Percentiles rank a stretch among this genome's conserved stretches.
Conservation (phyloP, 2,888 invertebrate genomes). For the Drosophila testacea region DNA sequence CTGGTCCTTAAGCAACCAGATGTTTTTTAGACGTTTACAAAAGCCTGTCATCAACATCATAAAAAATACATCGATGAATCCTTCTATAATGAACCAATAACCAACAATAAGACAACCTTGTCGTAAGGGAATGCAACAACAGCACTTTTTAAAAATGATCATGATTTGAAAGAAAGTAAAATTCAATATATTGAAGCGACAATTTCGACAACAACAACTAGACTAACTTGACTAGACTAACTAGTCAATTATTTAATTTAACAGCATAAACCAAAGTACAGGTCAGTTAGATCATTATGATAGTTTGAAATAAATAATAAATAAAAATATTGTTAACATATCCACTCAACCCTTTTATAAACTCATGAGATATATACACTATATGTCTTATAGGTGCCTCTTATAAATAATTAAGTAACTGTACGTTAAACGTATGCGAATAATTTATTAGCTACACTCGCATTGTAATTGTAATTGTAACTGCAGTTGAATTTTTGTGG, state of each 20-base stretch:
- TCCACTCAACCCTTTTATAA: too few relatives aligned
- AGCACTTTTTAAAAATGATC: slow-evolving; percentile 34
- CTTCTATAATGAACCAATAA: slow-evolving; percentile 1
- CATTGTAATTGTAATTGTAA: slow-evolving; percentile 54
- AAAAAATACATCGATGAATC: neutral
- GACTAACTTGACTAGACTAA: neutral
- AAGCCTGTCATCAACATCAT: accelerated
- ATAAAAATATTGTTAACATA: too few relatives aligned
- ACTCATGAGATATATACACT: too few relatives aligned
- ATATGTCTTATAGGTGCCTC: neutral
- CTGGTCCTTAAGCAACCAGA: slow-evolving; percentile 40
- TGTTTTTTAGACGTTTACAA: slow-evolving; percentile 11
- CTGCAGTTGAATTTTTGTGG: slow-evolving; percentile 25
- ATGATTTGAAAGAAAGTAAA: slow-evolving; percentile 15
- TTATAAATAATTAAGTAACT: slow-evolving; percentile 35
- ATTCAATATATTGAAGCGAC: neutral
- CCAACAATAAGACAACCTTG: slow-evolving; percentile 32
- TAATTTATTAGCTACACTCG: slow-evolving; percentile 41
- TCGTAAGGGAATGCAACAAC: slow-evolving; percentile 28
- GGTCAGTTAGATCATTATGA: too few relatives aligned
- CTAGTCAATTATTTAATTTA: too few relatives aligned
- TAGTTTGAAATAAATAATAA: too few relatives aligned
- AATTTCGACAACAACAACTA: slow-evolving; percentile 14
- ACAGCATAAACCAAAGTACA: too few relatives aligned
- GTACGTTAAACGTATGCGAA: slow-evolving; percentile 28